Evolutionary conservation across 2,888 invertebrate genomes (phyloP), one percentile per base, ranked within the genome.

Genomic region (Laothoe populi): DNA sequence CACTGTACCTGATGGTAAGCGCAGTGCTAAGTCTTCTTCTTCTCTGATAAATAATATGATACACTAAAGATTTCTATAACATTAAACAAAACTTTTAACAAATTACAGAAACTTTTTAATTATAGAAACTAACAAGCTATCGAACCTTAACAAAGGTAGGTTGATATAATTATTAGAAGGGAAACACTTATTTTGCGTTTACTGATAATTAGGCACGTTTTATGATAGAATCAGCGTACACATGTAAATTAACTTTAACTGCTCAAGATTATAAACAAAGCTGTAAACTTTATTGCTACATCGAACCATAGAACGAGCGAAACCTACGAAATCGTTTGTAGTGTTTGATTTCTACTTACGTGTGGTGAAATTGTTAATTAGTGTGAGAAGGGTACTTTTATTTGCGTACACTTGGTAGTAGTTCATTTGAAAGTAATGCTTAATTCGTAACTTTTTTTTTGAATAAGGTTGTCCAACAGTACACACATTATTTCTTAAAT

Each of bases 181-280:
- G n/a, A 60, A 53, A 53, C n/a, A 24, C 40, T 42, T 31, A 58
- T 42, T 42, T 23, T 49, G 31, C 31, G 49, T 49, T n/a, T 35
- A 35, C 53, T 53, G 42, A 42, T 53, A 49, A 61, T 53, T 61
- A 67, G 31, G 53, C 48, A 69, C 62, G 66, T 74, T 81, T 82
- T 77, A 82, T 67, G 76, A 75, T 73, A 71, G 73, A 79, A 64
- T 69, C 82, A 64, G 71, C 84, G 75, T 73, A 71, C 69, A 68
- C 70, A 72, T 82, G 86, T 72, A 78, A 83, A 82, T 78, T 79
- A 73, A 70, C 70, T 73, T 79, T 75, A 73, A 76, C 57, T 62
- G 64, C 69, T 57, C 72, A 64, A 58, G 42, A 66, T 68, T 62
- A 69, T 74, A 69, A 74, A 75, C 59, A 16, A n/a, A 62, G 66